Evolutionary conservation across 1,140 invertebrate genomes (phyloP), one percentile per base, ranked within the genome.

Genomic region (Adelges cooleyi): DNA sequence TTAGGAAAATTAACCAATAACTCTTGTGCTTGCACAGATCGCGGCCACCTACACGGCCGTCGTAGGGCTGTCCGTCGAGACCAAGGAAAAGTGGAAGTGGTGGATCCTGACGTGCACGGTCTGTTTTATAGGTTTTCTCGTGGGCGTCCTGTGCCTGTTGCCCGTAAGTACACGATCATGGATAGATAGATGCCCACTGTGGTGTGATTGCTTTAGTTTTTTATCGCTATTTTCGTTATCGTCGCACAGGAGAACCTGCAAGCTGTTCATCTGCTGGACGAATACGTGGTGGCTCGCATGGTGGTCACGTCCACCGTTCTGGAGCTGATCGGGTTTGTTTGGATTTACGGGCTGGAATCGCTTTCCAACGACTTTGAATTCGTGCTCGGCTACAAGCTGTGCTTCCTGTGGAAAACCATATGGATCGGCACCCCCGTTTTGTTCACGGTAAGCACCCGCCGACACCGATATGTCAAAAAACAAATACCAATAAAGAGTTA

Each of bases 281-380:
- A 75, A 59, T 79, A 79, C 67, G 73, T 80, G 11, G 74, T 80
- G n/a, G 77, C 77, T 33, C 75, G 77, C 42, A 73, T 78, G 65
- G 72, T 80, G 6, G 67, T 78, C 6, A 72, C 75, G 5, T 73
- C 74, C 23, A 74, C 77, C 22, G 70, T 78, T 6, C 65, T 80
- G 10, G 78, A 80, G 71, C 69, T 80, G 13, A 71, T 77, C 15
- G 76, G 75, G 17, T 73, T 80, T 51, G 72, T 77, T 22, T 76
- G 75, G 69, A 76, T 79, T 67, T 80, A 80, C 68, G 78, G 79
- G 73, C 70, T 74, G n/a, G 72, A 73, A 66, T 71, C 73, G 40
- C 70, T 80, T 11, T 75, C 77, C 70, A 75, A 75, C 44, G 78
- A 80, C 70, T 78, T 80, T 68, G 78, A 80, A 70, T 80, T 80